Evolutionary conservation across 2,888 invertebrate genomes (phyloP), one percentile per base, ranked within the genome.

Genomic region (Caenorhabditis sp.): DNA sequence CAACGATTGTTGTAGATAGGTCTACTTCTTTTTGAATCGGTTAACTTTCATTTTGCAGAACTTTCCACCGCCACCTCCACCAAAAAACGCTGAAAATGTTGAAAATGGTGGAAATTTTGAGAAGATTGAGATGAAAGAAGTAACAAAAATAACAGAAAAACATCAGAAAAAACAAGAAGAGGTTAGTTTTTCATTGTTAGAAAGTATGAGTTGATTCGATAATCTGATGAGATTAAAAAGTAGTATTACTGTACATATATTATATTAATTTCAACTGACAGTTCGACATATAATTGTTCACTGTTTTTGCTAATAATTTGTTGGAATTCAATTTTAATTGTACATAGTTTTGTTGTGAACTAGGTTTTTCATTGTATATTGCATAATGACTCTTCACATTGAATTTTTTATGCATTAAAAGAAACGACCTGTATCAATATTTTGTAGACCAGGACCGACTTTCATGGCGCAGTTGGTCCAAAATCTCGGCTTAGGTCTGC

Each of bases 101-200:
- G 72, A 72, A 59, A 63, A 72, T 61, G 72, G 56, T 56, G 67
- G 56, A n/a, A 43, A 43, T 12, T 72, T 72, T 59, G 72, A 72
- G 62, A 72, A 72, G 36, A 72, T 72, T 50, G 72, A 72, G 57
- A 72, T 72, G 67, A 72, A 72, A 27, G 72, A 66, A 70, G 17
- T 50, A 50, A 14, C 61, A 67, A 31, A 49, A 70, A 71, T 25
- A 54, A 54, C 17, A 59, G 49, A 56, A 67, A 60, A 56, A 70
- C 50, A 57, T 56, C 25, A 31, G 49, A 63, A 38, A 31, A 53
- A 43, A 43, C 43, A 43, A 17, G 43, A 43, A 43, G 43, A 43
- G 43, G 43, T 43, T 43, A 43, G 43, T 43, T 43, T 43, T 43
- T 43, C n/a, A n/a, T 43, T 43, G 43, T 17, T 17, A 43, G 43